These are phyloP conservation scores for Solenodon paradoxus DNA, from an alignment of 2,113 vertebrate genomes.

Conservation along the genomic window DNA sequence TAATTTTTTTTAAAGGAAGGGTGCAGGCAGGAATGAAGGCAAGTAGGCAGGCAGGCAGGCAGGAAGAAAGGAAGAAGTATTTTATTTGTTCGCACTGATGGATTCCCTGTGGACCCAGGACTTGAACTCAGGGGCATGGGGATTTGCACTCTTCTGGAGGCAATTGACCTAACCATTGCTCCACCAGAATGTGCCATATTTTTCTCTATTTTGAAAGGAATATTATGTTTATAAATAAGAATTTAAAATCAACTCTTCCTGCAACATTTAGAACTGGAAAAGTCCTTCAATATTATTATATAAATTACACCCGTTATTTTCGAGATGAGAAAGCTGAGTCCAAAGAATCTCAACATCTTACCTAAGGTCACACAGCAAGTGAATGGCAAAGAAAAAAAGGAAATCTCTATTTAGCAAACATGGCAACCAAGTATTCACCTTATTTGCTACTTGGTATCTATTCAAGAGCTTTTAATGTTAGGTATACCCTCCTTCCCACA, in stretches of 20 bases:
- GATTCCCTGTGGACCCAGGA: no score
- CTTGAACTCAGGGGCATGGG: no score
- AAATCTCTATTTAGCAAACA: neutral
- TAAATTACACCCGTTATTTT: neutral
- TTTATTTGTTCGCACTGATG: no score
- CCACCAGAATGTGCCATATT: no score
- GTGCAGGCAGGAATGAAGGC: no score
- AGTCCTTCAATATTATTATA: neutral
- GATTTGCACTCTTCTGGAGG: no score
- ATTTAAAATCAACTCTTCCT: neutral
- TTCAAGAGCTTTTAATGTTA: neutral
- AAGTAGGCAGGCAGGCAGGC: no score
- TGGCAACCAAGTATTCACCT: neutral
- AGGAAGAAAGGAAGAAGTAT: no score
- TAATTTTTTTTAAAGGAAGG: no score
- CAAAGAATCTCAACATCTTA: neutral
- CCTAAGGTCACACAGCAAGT: neutral
- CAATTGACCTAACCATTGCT: no score
- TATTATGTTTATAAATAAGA: neutral
- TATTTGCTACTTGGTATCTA: neutral
- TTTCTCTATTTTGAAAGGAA: no score
- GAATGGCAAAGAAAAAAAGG: neutral
- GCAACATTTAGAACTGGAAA: neutral
- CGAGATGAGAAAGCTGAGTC: neutral
- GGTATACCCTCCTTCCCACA: neutral